Evolutionary conservation across 2,113 vertebrate species (phyloP), one percentile per base, ranked within the genome.

Genomic region (Brienomyrus longianalis): DNA sequence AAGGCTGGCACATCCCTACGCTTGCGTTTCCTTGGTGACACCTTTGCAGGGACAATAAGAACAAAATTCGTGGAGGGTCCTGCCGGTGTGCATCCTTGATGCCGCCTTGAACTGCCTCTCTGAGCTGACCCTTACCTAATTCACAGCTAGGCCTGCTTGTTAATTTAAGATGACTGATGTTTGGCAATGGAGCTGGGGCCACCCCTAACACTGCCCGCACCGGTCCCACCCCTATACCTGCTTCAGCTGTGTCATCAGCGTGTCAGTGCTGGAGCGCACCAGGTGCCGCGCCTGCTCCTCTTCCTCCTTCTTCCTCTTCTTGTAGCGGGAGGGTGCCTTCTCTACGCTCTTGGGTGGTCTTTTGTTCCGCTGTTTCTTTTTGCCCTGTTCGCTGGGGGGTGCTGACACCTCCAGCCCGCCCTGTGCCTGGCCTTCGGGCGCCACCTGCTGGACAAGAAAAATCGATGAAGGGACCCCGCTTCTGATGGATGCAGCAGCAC

Each of bases 231-330:
- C 51, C 50, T 3, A 7, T 89, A 98, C 98, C 97, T 98, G 98
- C 84, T 97, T 96, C 56, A 98, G 93, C 90, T 98, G 98, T 43
- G 96, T 95, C 92, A 94, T 93, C 90, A 98, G 95, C 0, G 95
- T 94, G 89, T 98, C 97, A 0, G 97, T 92, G 7, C 93, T 94
- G 9, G 96, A 92, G 91, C 93, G 96, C 91, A 96, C 23, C 0
- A 92, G 90, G n/a, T 96, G 95, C 10, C 95, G 27, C 1, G 48
- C 85, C 51, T 88, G 96, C 91, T 98, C 97, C 50, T 98, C 98
- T 39, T 98, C 97, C 2, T 99, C 98, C 86, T 96, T 98, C 92
- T 96, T 99, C 87, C 97, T 97, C 92, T 97, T 98, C 93, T 99
- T 99, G 92, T 95, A 96, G 35, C 98, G 97, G 74, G 97, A 95